Evolutionary conservation across 2,888 invertebrate genomes (phyloP), one percentile per base, ranked within the genome.

Genomic region (Liodrosophila aerea): DNA sequence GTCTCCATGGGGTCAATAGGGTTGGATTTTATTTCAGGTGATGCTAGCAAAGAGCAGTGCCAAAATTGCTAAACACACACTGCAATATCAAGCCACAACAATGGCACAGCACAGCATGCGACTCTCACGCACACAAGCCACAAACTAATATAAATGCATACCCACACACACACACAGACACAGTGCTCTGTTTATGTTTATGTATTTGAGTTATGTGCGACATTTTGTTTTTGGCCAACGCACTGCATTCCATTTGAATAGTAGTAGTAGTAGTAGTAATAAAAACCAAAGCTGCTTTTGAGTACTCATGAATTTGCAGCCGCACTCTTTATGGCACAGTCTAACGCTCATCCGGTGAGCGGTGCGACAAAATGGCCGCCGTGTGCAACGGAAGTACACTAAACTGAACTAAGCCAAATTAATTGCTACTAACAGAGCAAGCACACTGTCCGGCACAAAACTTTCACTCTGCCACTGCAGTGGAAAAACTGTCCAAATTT

Each of bases 341-440:
- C 52, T 47, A 41, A 41, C 60, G 51, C 53, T 56, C 62, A 67
- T 78, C 76, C 85, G 82, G 85, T 5, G 5, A 22, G 2, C 53
- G 58, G 64, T 82, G 76, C 73, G 76, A 83, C 85, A 85, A 85
- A 78, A 78, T 85, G 85, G 76, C 72, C 72, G 76, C 85, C 76
- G 73, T 85, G 80, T 75, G 64, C 80, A 85, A 62, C 80, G 83
- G 85, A 85, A 78, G 83, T 75, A 81, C 80, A 78, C 81, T 78
- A 72, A 83, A 77, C 81, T 85, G 72, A 78, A 83, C 83, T 78
- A 83, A 85, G 85, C 83, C 83, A 83, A 78, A 78, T 78, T 85
- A 78, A 78, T 78, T 78, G 84, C 77, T 62, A 64, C 50, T 56
- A 66, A 50, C 73, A 63, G 54, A 53, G 63, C 22, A 75, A 72